Evolutionary conservation across 2,797 vertebrate genomes (phyloP), one percentile per base, ranked within the genome.

Genomic region (Crax fasciolata): DNA sequence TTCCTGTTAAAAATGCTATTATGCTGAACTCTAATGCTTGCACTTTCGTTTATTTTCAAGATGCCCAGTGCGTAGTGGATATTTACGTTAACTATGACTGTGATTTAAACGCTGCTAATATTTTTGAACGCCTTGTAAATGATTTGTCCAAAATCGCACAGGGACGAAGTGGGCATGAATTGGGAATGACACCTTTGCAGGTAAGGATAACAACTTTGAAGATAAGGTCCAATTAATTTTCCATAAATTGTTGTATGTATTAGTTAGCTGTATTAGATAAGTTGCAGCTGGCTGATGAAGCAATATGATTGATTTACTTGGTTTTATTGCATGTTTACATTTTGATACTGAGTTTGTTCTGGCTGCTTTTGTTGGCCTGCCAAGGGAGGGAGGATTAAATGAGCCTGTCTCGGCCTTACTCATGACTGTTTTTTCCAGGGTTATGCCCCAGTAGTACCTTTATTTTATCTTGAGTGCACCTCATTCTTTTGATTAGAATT

Each of bases 71-170:
- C 68, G 99, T 99, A 89, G 99, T 99, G 87, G 99, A 99, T 97
- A 99, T 99, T 97, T 99, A 99, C 41, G 99, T 99, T 70, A 99
- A 99, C 98, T 99, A 99, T 55, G 99, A 99, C 97, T 99, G 99
- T 96, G 99, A 99, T 97, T 98, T 99, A 92, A 99, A 99, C 6
- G 99, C 99, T 70, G 99, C 99, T 95, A 99, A 99, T 97, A 99
- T 99, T 97, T 99, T 99, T 94, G 99, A 99, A 96, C 98, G 99
- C 28, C 98, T 99, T 19, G 99, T 99, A 87, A 99, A 98, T 72
- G 99, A 99, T 96, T 98, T 99, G 93, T 99, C 99, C 11, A 99
- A 99, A 98, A 99, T 99, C 0, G 99, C 99, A 49, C 99, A 99
- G 98, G 99, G 99, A 92, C 97, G 99, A 88, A 99, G 99, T 75